phyloP scores from a whole-genome alignment of 1,140 invertebrate genomes.

The Sinonovacula constricta region DNA sequence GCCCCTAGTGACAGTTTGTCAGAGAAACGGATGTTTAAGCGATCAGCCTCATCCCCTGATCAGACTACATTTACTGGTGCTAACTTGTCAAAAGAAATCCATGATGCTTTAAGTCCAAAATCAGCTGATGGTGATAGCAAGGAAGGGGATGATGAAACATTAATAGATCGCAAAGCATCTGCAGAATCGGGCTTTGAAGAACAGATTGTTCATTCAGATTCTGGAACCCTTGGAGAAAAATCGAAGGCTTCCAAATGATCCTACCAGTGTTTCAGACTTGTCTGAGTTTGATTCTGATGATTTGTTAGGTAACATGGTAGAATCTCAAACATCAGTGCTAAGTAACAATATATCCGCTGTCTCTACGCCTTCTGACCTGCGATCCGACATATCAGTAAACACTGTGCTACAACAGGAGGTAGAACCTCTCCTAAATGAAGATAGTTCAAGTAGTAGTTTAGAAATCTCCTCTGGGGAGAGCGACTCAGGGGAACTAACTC shows the following conservation, averaged over 20 bases:
- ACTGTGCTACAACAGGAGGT: constrained; percentile 57
- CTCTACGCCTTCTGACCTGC: constrained; percentile 58
- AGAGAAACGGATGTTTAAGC: constrained; percentile 38
- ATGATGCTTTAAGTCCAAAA: background rate
- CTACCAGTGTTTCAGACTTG: constrained; percentile 50
- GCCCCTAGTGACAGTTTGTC: constrained; percentile 38
- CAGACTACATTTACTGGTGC: constrained; percentile 41
- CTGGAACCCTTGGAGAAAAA: constrained; percentile 47
- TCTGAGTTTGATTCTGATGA: constrained; percentile 53
- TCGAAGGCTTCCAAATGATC: constrained; percentile 47
- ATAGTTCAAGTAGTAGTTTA: constrained; percentile 53
- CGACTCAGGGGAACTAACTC: constrained; percentile 35
- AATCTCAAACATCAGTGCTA: constrained; percentile 52
- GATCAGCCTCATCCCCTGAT: constrained; percentile 49
- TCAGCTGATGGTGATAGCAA: background rate
- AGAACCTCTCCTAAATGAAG: constrained; percentile 46
- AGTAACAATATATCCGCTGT: constrained; percentile 56
- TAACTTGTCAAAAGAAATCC: constrained; percentile 6
- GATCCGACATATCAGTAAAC: constrained; percentile 58
- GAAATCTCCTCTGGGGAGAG: constrained; percentile 41
- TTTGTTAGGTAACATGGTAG: constrained; percentile 50
- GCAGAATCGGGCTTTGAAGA: constrained; percentile 64
- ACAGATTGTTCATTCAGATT: constrained; percentile 49
- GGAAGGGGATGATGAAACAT: constrained; percentile 28
- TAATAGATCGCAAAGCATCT: constrained; percentile 41